These are phyloP conservation scores for Xylocopa sonorina DNA, from an alignment of 1,140 invertebrate genomes.

Conservation along the genomic window DNA sequence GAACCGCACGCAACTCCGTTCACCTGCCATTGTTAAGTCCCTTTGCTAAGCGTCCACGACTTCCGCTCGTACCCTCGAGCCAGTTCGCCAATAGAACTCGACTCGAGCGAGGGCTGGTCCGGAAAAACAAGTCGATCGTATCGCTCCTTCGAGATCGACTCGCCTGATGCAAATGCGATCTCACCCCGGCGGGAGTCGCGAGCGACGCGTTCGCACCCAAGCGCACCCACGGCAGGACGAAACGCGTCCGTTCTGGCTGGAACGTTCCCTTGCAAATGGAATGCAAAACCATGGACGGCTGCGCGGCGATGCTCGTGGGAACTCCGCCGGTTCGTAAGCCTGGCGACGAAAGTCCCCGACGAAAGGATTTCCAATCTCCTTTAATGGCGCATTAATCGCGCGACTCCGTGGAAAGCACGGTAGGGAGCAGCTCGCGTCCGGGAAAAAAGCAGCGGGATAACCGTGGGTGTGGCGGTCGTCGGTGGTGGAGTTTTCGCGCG, in stretches of 20 bases:
- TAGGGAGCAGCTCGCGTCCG: neutral
- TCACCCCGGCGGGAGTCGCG: slow-evolving; percentile 17
- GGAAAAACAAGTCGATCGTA: slow-evolving; percentile 57
- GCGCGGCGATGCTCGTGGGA: slow-evolving; percentile 49
- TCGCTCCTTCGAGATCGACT: slow-evolving; percentile 52
- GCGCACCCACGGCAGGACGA: slow-evolving; percentile 58
- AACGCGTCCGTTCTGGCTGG: slow-evolving; percentile 36
- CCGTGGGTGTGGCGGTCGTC: neutral
- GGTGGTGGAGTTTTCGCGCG: neutral
- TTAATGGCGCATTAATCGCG: slow-evolving; percentile 71
- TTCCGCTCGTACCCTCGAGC: neutral
- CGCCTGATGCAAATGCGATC: slow-evolving; percentile 63
- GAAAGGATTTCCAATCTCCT: slow-evolving; percentile 71
- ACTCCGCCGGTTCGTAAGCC: slow-evolving; percentile 43
- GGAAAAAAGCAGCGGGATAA: slow-evolving; percentile 15
- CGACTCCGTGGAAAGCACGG: slow-evolving; percentile 39
- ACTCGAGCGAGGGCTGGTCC: neutral
- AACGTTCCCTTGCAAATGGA: slow-evolving; percentile 64
- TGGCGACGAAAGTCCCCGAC: slow-evolving; percentile 63
- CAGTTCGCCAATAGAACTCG: neutral
- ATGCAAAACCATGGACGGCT: slow-evolving; percentile 65
- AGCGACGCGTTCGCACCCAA: slow-evolving; percentile 32
- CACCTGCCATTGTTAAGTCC: neutral
- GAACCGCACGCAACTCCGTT: neutral
- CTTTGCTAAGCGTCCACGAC: neutral